Evolutionary conservation across 2,113 vertebrate species (phyloP).

Genomic region (Anoura caudifer): DNA sequence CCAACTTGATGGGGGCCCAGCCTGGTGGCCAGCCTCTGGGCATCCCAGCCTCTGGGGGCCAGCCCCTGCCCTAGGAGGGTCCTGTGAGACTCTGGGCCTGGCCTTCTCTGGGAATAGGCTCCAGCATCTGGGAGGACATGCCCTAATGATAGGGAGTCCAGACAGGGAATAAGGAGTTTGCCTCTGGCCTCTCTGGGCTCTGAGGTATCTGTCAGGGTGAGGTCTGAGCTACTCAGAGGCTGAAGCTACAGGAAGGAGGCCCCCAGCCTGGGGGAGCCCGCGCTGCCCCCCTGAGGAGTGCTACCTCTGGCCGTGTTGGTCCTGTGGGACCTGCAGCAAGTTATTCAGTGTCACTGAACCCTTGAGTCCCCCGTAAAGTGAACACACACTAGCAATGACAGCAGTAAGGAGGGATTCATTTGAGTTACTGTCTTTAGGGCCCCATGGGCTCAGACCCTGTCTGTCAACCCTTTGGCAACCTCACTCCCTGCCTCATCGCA

Average conservation of each 20-base stretch:
- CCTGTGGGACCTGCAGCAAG: not conserved
- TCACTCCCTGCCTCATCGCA: not conserved
- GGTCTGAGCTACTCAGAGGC: not conserved
- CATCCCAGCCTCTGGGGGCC: not conserved
- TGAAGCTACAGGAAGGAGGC: not conserved
- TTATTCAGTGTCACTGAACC: not conserved
- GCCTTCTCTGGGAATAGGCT: not conserved
- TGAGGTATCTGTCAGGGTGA: not conserved
- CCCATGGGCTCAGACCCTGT: not conserved
- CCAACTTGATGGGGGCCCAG: too few species aligned
- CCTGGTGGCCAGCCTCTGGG: too few species aligned
- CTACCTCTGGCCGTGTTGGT: not conserved
- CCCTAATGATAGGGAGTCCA: not conserved
- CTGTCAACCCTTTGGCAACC: not conserved
- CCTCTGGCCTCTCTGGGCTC: not conserved
- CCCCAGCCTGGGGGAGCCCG: not conserved
- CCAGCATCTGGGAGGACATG: not conserved
- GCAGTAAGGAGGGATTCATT: rapidly evolving
- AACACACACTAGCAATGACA: not conserved
- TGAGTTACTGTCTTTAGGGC: too few species aligned
- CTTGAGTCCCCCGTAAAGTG: not conserved
- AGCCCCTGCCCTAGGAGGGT: not conserved
- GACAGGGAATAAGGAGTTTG: rapidly evolving
- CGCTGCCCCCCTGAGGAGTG: rapidly evolving
- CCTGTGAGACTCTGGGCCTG: not conserved